These are phyloP conservation scores for Macaca nemestrina DNA, from an alignment of 2,113 vertebrate species.

Conservation along the genomic window DNA sequence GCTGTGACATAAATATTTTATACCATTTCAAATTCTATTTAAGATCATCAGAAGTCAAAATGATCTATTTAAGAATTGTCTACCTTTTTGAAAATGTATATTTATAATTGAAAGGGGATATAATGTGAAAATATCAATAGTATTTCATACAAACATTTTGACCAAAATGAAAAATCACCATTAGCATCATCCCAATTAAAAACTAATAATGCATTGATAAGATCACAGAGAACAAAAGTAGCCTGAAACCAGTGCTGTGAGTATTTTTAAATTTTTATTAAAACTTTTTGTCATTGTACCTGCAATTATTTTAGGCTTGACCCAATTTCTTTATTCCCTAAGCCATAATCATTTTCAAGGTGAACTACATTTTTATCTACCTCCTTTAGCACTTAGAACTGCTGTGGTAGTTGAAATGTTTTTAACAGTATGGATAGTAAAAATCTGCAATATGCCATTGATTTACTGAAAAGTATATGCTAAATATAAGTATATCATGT, in stretches of 20 bases:
- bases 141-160: slow-evolving; percentile 39
- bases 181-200: slow-evolving; percentile 33
- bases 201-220: slow-evolving; percentile 3
- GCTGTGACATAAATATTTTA: slow-evolving; percentile 45
- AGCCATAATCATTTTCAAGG: slow-evolving; percentile 67
- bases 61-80: slow-evolving; percentile 30
- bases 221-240: slow-evolving; percentile 58
- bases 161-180: slow-evolving; percentile 22
- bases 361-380: slow-evolving; percentile 71
- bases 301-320: slow-evolving; percentile 74
- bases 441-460: slow-evolving; percentile 68
- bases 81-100: slow-evolving; percentile 10
- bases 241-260: slow-evolving; percentile 54
- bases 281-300: slow-evolving; percentile 63
- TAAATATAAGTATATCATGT: slow-evolving; percentile 51
- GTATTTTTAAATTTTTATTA: slow-evolving; percentile 71
- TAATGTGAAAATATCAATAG: neutral
- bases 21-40: slow-evolving; percentile 43
- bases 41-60: slow-evolving; percentile 39
- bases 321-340: slow-evolving; percentile 75
- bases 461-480: neutral
- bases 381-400: slow-evolving; percentile 42
- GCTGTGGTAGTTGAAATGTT: neutral
- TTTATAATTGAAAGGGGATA: neutral
- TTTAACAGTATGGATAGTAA: slow-evolving; percentile 57